A percentile compares a stretch with the other conserved stretches of the same genome.
Evolutionary conservation across 2,113 vertebrate genomes (phyloP).

Genomic region (Sardina pilchardus): DNA sequence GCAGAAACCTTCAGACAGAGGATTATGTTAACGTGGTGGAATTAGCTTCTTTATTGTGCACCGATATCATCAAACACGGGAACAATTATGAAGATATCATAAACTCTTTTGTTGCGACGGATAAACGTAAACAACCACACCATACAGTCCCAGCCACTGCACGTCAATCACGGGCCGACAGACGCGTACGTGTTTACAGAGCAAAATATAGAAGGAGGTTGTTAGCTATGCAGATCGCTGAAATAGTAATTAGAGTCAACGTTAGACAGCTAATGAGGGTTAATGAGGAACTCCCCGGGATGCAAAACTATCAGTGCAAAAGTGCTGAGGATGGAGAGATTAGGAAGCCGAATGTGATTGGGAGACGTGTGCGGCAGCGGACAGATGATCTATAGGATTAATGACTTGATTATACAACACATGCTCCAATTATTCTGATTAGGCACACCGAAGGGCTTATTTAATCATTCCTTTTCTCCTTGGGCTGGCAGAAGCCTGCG

Average conservation of each 20-base stretch:
- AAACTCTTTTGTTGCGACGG: background rate
- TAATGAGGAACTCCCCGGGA: slow-evolving; percentile 40
- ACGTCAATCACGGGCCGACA: background rate
- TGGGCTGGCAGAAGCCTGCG: background rate
- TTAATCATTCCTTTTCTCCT: slow-evolving; percentile 29
- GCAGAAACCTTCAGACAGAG: background rate
- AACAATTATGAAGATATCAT: background rate
- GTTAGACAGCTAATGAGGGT: slow-evolving; percentile 36
- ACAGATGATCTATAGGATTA: slow-evolving; percentile 39
- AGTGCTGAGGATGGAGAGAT: slow-evolving; percentile 36
- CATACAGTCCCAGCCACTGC: background rate
- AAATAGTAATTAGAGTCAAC: slow-evolving; percentile 46
- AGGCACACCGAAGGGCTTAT: slow-evolving; percentile 31
- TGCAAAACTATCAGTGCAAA: slow-evolving; percentile 28
- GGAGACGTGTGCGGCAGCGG: slow-evolving; percentile 2
- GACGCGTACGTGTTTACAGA: background rate
- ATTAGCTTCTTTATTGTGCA: background rate
- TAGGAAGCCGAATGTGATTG: slow-evolving; percentile 25
- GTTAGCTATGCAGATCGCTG: background rate
- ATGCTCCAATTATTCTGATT: slow-evolving; percentile 48
- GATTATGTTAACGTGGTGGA: background rate
- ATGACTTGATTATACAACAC: slow-evolving; percentile 46
- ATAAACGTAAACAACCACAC: background rate
- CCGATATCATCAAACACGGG: background rate
- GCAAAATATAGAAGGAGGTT: background rate